Evolutionary conservation across 2,888 invertebrate species (phyloP), one percentile per base, ranked within the genome.

Genomic region (Plutella xylostella): DNA sequence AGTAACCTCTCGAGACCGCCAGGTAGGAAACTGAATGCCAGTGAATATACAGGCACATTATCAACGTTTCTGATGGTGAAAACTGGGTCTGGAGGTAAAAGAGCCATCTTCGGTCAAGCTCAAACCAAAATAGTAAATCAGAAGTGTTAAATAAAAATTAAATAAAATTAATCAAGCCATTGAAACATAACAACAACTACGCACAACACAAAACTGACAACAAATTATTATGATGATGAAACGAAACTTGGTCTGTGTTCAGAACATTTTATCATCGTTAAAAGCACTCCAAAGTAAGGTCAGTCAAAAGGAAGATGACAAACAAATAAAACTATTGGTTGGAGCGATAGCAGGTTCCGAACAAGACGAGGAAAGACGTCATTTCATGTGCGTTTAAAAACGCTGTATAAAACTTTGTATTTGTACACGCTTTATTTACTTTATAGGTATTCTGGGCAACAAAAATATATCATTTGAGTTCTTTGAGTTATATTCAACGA

Each of bases 41-140:
- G 63, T 55, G 90, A 89, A 65, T 92, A 90, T 33, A 93, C 87
- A 48, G 89, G 87, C 46, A 88, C 88, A 86, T 91, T 91, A 55
- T 90, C 89, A 35, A 85, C 77, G 51, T 89, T 87, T 58, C 90
- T 88, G 54, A 93, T 86, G 45, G 89, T 86, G 70, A 89, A 93
- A 58, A 90, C 87, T 48, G 93, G 92, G 76, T 92, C 92, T 43
- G 92, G 91, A 52, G 92, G 91, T 76, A 90, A 77, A 59, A 91
- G 86, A 65, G 91, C 90, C 91, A 90, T 91, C 55, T 65, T 62
- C 67, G 76, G 74, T 77, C 77, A 80, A 82, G 76, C 79, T 75
- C 68, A 57, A 78, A 80, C 72, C 72, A 63, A 79, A 80, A 78
- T 68, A 66, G 69, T 60, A 61, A 61, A 63, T 64, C 58, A 67